These are phyloP conservation scores for Eupeodes luniger DNA, from an alignment of 2,888 invertebrate genomes.

Conservation along the genomic window DNA sequence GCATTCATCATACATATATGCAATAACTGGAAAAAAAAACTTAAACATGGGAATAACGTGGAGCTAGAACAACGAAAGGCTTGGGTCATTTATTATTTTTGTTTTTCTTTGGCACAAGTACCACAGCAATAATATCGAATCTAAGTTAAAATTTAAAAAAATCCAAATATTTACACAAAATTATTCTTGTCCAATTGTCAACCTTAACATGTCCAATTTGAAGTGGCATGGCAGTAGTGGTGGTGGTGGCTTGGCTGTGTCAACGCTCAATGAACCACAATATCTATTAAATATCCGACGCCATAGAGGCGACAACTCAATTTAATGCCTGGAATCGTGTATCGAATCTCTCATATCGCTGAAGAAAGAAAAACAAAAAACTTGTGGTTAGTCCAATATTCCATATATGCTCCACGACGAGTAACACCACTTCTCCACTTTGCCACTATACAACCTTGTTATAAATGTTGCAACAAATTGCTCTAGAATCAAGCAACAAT, in stretches of 20 bases:
- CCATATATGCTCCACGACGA: constrained; percentile 19
- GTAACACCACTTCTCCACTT: not conserved
- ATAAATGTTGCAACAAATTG: constrained; percentile 56
- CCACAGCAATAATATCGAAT: too few relatives aligned
- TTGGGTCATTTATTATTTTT: too few relatives aligned
- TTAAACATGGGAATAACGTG: too few relatives aligned
- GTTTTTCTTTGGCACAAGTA: too few relatives aligned
- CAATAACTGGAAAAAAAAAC: too few relatives aligned
- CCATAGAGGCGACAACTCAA: constrained; percentile 71
- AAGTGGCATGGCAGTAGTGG: not conserved
- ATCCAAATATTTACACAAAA: constrained; percentile 12
- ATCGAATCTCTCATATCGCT: constrained; percentile 61
- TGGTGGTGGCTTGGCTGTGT: constrained; percentile 18
- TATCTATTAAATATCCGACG: constrained; percentile 44
- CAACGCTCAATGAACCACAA: constrained; percentile 56
- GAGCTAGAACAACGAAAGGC: too few relatives aligned
- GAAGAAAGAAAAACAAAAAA: constrained; percentile 1
- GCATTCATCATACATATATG: too few relatives aligned
- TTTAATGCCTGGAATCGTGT: constrained; percentile 67
- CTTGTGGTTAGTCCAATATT: constrained; percentile 62
- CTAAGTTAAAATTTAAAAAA: not conserved
- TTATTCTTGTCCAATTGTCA: constrained; percentile 59
- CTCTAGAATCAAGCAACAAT: constrained; percentile 37
- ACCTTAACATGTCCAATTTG: constrained; percentile 54
- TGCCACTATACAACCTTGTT: constrained; percentile 63